A percentile compares a stretch with the other conserved stretches of the same genome.
Evolutionary conservation across 2,888 invertebrate species (phyloP).

Genomic region (Prostheceraeus crozeri): DNA sequence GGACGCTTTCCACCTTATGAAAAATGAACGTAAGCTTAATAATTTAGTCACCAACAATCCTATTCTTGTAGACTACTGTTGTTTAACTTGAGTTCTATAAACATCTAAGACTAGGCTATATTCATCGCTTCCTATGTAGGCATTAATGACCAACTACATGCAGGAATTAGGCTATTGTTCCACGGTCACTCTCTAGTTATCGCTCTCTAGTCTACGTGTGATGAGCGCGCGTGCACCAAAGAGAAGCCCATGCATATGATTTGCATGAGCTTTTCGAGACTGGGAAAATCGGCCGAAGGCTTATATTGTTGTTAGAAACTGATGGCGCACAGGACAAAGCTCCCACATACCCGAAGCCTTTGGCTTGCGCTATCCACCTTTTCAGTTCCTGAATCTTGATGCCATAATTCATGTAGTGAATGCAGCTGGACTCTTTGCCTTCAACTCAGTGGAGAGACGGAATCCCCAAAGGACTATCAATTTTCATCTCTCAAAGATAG

Average conservation of each 20-base stretch:
- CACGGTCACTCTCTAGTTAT: too few species aligned
- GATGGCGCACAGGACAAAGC: constrained; percentile 3
- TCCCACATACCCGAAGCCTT: neutral
- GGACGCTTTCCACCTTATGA: too few species aligned
- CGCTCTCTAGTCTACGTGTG: too few species aligned
- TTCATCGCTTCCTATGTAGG: too few species aligned
- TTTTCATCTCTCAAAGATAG: constrained; percentile 18
- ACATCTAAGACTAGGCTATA: too few species aligned
- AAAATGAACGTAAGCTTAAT: too few species aligned
- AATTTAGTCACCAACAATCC: too few species aligned
- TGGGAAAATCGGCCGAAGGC: neutral
- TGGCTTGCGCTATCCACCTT: constrained; percentile 3
- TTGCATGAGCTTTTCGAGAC: constrained; percentile 1
- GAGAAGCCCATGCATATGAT: constrained; percentile 2
- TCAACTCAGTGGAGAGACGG: constrained; percentile 3
- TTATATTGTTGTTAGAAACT: neutral
- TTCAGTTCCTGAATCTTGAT: neutral
- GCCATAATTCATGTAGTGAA: neutral
- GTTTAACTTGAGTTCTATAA: too few species aligned
- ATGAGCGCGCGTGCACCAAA: too few species aligned
- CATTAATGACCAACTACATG: too few species aligned
- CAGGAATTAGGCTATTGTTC: too few species aligned
- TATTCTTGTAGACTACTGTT: too few species aligned
- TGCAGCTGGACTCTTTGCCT: neutral
- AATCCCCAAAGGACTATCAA: constrained; percentile 27